Evolutionary conservation across 2,113 vertebrate genomes (phyloP).

Genomic region (Planiliza haematocheilus): DNA sequence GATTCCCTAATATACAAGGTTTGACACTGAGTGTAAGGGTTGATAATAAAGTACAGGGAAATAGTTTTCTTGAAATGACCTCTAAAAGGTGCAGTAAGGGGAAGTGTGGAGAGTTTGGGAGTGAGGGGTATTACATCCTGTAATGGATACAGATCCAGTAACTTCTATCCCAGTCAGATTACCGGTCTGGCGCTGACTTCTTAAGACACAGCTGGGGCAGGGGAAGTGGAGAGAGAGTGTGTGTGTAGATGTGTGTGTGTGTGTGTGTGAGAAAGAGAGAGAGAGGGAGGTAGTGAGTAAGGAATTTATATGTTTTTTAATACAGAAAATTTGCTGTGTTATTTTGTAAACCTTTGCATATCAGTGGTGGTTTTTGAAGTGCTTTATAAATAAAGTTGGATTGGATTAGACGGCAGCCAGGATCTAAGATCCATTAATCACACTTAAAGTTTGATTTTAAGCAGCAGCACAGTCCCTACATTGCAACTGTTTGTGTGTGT

Average conservation of each 20-base stretch:
- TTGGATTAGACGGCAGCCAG: neutral
- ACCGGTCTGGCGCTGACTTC: conserved; percentile 68
- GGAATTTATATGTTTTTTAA: neutral
- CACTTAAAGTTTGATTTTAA: neutral
- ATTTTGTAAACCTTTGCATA: neutral
- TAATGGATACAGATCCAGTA: conserved; percentile 75
- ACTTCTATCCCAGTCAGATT: conserved; percentile 73
- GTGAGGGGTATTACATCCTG: conserved; percentile 68
- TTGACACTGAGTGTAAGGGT: neutral
- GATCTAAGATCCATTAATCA: neutral
- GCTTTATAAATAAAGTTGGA: too few relatives aligned
- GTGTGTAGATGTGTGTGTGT: conserved; percentile 13
- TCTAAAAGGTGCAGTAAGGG: conserved; percentile 56
- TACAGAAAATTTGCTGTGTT: neutral
- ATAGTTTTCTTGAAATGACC: conserved; percentile 55
- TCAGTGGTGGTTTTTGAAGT: neutral
- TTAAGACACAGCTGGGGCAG: conserved; percentile 72
- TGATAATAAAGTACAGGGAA: neutral
- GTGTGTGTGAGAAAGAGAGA: neutral
- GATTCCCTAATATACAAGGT: neutral
- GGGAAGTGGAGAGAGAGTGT: conserved; percentile 17
- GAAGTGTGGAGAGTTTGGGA: conserved; percentile 57
- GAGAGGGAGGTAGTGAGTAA: neutral
- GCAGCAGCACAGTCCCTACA: neutral
- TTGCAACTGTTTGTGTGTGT: neutral